Evolutionary conservation across 2,888 invertebrate genomes (phyloP).

Genomic region (Mechanitis mazaeus): DNA sequence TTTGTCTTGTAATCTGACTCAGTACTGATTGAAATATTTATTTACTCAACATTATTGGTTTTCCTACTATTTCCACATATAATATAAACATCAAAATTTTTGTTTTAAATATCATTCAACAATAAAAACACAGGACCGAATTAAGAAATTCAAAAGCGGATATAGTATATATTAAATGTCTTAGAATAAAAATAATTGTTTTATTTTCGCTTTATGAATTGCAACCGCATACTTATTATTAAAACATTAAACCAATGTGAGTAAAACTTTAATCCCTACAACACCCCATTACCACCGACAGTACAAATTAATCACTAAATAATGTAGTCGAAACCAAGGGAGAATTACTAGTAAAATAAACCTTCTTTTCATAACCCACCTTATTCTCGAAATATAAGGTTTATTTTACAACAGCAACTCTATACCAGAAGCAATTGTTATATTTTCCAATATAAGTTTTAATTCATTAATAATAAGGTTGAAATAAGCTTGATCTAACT

Average conservation of each 20-base stretch:
- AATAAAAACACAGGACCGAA: too few species aligned
- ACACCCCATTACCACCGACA: constrained; percentile 25
- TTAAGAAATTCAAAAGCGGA: too few species aligned
- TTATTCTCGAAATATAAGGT: neutral
- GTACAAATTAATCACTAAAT: constrained; percentile 48
- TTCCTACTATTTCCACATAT: too few species aligned
- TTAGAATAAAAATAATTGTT: too few species aligned
- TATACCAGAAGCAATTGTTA: neutral
- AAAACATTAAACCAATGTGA: constrained; percentile 2
- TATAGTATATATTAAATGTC: too few species aligned
- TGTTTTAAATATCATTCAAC: too few species aligned
- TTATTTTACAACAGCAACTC: neutral
- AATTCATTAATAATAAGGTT: neutral
- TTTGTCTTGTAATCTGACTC: too few species aligned
- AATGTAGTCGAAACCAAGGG: constrained; percentile 28
- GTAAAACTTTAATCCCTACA: constrained; percentile 3
- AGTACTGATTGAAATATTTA: too few species aligned
- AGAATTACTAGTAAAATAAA: constrained; percentile 17
- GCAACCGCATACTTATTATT: neutral
- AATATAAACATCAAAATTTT: too few species aligned
- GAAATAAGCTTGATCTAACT: neutral
- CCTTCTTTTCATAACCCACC: constrained; percentile 4
- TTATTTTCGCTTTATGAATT: too few species aligned
- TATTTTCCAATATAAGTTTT: neutral
- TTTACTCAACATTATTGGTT: too few species aligned